phyloP scores from a whole-genome alignment of 2,113 vertebrate species.

The Cepphus grylle region DNA sequence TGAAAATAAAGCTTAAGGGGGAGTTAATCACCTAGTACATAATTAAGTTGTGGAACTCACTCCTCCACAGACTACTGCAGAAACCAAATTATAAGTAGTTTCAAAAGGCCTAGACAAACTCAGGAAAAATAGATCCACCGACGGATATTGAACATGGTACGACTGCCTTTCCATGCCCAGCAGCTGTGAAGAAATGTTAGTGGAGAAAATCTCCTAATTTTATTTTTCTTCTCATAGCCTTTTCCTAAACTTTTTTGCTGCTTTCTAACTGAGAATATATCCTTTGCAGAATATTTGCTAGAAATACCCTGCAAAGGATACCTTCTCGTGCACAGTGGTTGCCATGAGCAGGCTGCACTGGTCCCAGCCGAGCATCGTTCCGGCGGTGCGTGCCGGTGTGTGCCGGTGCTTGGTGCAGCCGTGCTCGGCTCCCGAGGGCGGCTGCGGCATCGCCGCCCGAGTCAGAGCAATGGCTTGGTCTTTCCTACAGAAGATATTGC shows the following conservation, averaged over 20 bases:
- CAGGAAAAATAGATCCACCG: neutral
- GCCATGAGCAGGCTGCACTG: fast-evolving
- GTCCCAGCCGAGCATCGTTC: neutral
- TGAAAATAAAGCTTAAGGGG: neutral
- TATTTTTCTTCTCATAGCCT: neutral
- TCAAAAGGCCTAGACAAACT: neutral
- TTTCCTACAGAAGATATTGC: neutral
- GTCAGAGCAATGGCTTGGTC: fast-evolving
- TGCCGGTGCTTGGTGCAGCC: neutral
- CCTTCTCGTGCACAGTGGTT: fast-evolving
- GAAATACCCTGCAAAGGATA: neutral
- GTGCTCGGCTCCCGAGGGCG: neutral
- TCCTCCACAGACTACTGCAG: neutral
- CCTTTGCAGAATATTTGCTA: neutral
- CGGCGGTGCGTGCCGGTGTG: fast-evolving
- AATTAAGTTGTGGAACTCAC: neutral
- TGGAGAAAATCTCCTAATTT: fast-evolving
- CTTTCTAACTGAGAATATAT: neutral
- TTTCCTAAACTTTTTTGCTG: neutral
- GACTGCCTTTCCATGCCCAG: neutral
- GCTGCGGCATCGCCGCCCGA: neutral
- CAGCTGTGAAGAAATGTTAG: neutral
- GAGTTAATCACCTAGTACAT: neutral
- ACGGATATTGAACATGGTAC: neutral
- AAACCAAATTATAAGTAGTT: neutral